Conservation (phyloP, 1,140 invertebrate species). For the Pinna nobilis region DNA sequence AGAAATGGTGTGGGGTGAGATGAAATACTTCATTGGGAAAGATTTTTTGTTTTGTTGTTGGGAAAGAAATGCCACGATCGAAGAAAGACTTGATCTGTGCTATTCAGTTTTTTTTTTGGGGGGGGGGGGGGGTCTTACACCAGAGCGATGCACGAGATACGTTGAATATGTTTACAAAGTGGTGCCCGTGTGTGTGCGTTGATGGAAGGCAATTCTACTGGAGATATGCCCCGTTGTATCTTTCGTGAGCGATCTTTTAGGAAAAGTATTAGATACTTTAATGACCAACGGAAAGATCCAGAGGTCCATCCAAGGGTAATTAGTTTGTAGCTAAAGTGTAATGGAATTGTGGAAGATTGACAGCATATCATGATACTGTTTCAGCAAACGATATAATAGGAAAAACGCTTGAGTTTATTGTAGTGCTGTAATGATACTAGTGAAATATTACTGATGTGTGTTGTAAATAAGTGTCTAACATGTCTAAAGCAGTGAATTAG, state of each 20-base stretch:
- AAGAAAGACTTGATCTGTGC: neutral
- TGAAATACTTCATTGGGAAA: neutral
- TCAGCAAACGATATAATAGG: no score
- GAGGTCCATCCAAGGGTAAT: no score
- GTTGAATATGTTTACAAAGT: constrained; percentile 26
- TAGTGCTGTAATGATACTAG: no score
- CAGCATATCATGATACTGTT: no score
- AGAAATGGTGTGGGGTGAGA: constrained; percentile 21
- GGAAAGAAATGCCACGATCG: no score
- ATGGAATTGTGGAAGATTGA: no score
- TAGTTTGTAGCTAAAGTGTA: no score
- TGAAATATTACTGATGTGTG: no score
- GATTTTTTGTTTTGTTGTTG: no score
- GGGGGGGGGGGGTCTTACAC: neutral
- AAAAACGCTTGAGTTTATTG: no score
- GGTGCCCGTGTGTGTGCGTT: neutral
- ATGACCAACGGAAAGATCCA: neutral
- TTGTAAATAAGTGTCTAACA: no score
- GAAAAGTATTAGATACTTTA: neutral
- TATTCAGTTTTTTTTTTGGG: neutral
- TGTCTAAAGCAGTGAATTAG: no score
- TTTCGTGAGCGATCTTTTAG: constrained; percentile 1
- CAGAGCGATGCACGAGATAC: neutral
- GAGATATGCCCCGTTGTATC: constrained; percentile 1
- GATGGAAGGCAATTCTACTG: neutral